Percentiles rank a stretch among this genome's conserved stretches.
Evolutionary conservation across 2,888 invertebrate genomes (phyloP).

Genomic region (Bellardia bayeri): DNA sequence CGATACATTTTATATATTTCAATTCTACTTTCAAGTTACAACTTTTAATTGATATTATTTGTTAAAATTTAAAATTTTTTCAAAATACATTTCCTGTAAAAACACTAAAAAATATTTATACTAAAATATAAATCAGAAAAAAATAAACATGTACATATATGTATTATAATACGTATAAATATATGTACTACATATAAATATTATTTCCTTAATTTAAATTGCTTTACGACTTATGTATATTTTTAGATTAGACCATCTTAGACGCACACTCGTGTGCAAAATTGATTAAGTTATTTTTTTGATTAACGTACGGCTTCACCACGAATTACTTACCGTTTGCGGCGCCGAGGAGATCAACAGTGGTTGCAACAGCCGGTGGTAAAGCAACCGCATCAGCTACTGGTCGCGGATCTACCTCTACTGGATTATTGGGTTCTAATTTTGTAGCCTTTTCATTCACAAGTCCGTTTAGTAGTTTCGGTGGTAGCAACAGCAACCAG

Average conservation of each 20-base stretch:
- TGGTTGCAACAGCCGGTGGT: slow-evolving; percentile 79
- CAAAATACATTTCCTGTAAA: too few species aligned
- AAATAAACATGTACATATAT: too few species aligned
- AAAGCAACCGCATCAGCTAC: slow-evolving; percentile 73
- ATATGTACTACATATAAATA: too few species aligned
- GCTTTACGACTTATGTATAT: not conserved
- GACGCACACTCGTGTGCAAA: not conserved
- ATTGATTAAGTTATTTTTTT: slow-evolving; percentile 6
- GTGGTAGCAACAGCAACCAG: slow-evolving; percentile 62
- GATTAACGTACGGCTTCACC: slow-evolving; percentile 75
- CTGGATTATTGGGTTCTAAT: slow-evolving; percentile 74
- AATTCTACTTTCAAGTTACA: too few species aligned
- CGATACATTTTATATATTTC: too few species aligned
- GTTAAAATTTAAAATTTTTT: too few species aligned
- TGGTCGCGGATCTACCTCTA: slow-evolving; percentile 74
- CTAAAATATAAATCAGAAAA: too few species aligned
- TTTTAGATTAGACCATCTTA: slow-evolving; percentile 1
- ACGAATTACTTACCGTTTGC: slow-evolving; percentile 81
- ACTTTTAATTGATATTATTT: too few species aligned
- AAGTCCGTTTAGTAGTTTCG: slow-evolving; percentile 72
- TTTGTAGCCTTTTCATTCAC: slow-evolving; percentile 72
- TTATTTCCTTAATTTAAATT: not conserved
- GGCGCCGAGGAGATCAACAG: slow-evolving; percentile 81
- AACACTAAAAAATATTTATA: too few species aligned
- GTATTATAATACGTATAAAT: too few species aligned